A percentile compares a stretch with the other conserved stretches of the same genome.
Conservation (phyloP, 1,140 invertebrate species). For the Brachionus asplanchnoidis region DNA sequence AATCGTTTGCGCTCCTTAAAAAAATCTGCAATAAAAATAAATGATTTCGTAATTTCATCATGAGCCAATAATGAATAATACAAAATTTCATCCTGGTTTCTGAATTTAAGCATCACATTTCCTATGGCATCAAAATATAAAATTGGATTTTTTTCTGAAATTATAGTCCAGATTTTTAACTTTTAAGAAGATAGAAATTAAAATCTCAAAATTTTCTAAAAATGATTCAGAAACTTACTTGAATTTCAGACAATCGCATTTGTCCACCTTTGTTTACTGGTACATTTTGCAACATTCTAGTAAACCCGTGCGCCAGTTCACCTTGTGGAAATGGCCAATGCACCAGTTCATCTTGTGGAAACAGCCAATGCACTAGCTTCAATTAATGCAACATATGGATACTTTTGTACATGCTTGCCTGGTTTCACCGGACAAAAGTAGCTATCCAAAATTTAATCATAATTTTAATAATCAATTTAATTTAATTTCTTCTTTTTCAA, state of each 20-base stretch:
- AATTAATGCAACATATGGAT: slow-evolving; percentile 66
- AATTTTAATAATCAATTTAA: background rate
- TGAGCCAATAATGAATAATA: too few relatives aligned
- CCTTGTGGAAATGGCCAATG: too few relatives aligned
- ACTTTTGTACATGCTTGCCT: slow-evolving; percentile 72
- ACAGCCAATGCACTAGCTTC: slow-evolving; percentile 51
- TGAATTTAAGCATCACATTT: background rate
- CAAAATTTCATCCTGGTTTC: too few relatives aligned
- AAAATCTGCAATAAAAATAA: too few relatives aligned
- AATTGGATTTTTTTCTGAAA: background rate
- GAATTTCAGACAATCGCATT: background rate
- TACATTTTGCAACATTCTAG: slow-evolving; percentile 43
- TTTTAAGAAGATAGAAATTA: too few relatives aligned
- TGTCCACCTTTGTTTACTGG: slow-evolving; percentile 21
- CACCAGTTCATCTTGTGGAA: too few relatives aligned
- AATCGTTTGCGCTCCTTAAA: too few relatives aligned
- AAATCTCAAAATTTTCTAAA: too few relatives aligned
- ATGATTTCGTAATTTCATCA: too few relatives aligned
- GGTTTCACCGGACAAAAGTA: slow-evolving; percentile 69
- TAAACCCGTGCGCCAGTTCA: background rate
- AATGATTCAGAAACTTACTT: too few relatives aligned
- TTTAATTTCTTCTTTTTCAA: background rate
- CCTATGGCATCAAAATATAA: background rate
- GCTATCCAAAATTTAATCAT: background rate
- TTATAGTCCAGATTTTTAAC: background rate